Percentiles rank a stretch among this genome's conserved stretches.
Conservation (phyloP, 2,888 invertebrate species). For the Cosmia trapezina region DNA sequence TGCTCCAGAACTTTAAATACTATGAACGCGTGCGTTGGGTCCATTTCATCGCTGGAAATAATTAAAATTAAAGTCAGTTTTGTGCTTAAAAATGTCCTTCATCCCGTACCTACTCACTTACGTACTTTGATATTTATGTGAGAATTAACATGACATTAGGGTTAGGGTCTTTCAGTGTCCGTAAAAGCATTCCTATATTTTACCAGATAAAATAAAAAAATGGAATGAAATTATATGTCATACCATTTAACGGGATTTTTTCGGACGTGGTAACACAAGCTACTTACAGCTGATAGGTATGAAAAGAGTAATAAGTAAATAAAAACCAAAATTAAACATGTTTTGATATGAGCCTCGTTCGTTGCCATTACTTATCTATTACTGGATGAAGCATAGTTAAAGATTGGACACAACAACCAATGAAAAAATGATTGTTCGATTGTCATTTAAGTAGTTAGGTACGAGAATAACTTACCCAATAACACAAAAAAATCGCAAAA, state of each 20-base stretch:
- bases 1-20: conserved; percentile 95
- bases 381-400: neutral
- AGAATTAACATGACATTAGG: neutral
- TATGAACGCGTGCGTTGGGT: conserved; percentile 92
- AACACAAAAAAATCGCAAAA: conserved; percentile 26
- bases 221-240: neutral
- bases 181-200: too few species aligned
- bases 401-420: conserved; percentile 3
- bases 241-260: neutral
- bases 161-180: neutral
- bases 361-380: neutral
- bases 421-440: neutral
- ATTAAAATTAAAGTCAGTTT: conserved; percentile 5
- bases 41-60: conserved; percentile 92
- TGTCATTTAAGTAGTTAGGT: neutral
- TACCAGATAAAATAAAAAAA: neutral
- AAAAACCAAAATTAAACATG: neutral
- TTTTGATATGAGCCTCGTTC: neutral
- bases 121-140: neutral
- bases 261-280: neutral
- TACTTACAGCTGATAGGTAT: neutral
- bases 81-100: neutral
- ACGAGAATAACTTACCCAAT: neutral
- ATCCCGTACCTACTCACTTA: too few species aligned
- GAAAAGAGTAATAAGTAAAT: neutral